Percentiles rank a stretch among this genome's conserved stretches.
Evolutionary conservation across 2,888 invertebrate genomes (phyloP).

Genomic region (Pollenia griseotomentosa): DNA sequence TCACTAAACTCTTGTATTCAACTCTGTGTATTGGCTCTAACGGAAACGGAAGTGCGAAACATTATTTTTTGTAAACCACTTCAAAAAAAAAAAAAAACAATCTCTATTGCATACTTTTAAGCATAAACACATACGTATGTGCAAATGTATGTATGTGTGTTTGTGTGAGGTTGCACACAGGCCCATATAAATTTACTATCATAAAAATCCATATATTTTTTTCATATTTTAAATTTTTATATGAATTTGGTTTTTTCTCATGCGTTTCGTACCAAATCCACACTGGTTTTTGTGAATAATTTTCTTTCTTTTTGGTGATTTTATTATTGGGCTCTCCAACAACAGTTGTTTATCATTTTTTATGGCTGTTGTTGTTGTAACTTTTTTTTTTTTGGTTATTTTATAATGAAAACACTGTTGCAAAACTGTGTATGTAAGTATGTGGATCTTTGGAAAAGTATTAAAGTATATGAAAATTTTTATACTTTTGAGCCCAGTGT

Average conservation of each 20-base stretch:
- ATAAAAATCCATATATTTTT: conserved; percentile 55
- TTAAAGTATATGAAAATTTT: conserved; percentile 30
- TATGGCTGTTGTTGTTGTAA: conserved; percentile 70
- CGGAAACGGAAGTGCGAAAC: conserved; percentile 76
- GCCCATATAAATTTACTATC: conserved; percentile 53
- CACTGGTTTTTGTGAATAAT: conserved; percentile 18
- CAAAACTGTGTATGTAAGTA: conserved; percentile 11
- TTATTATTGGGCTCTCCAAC: conserved; percentile 50
- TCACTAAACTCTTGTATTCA: conserved; percentile 68
- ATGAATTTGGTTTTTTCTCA: conserved; percentile 29
- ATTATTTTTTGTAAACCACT: conserved; percentile 73
- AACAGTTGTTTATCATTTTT: conserved; percentile 76
- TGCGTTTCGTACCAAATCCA: conserved; percentile 61
- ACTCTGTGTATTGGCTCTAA: conserved; percentile 69
- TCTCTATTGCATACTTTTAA: conserved; percentile 58
- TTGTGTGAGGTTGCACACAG: conserved; percentile 17
- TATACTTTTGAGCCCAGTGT: conserved; percentile 51
- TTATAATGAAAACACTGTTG: conserved; percentile 48
- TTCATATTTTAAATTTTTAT: conserved; percentile 29
- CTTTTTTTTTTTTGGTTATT: conserved; percentile 59
- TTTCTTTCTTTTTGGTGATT: conserved; percentile 36
- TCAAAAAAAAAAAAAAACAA: conserved; percentile 61
- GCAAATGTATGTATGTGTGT: neutral
- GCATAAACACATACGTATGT: conserved; percentile 9
- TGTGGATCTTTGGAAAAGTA: neutral